Evolutionary conservation across 2,888 invertebrate species (phyloP).

Genomic region (Cephus rjabovi): DNA sequence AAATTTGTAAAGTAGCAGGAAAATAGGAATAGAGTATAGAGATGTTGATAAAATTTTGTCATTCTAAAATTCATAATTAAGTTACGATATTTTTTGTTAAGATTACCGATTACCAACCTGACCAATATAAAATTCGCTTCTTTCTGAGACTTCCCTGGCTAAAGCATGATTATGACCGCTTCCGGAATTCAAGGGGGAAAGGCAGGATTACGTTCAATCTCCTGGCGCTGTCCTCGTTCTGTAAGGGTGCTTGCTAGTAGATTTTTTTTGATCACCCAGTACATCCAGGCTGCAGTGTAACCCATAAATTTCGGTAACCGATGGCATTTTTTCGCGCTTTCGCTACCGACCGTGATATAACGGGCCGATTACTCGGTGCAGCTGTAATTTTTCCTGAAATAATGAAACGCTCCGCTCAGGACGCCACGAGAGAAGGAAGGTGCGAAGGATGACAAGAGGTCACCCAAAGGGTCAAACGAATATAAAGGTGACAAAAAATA

Average conservation of each 20-base stretch:
- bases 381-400: conserved; percentile 40
- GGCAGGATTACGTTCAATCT: neutral
- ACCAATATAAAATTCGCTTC: neutral
- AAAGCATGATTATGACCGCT: neutral
- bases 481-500: neutral
- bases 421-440: conserved; percentile 16
- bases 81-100: too few species aligned
- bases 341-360: conserved; percentile 32
- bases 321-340: conserved; percentile 38
- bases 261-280: conserved; percentile 7
- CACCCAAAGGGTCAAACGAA: neutral
- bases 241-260: conserved; percentile 5
- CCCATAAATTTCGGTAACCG: conserved; percentile 31
- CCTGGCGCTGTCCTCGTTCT: neutral
- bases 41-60: too few species aligned
- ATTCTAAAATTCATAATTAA: too few species aligned
- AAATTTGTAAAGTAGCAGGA: neutral
- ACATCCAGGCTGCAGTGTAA: conserved; percentile 11
- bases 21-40: neutral
- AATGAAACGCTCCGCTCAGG: conserved; percentile 31
- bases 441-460: neutral
- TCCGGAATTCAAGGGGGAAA: neutral
- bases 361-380: conserved; percentile 32
- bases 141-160: neutral
- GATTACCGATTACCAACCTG: neutral